Evolutionary conservation across 2,113 vertebrate species (phyloP).

Genomic region (Chaetodon auriga): DNA sequence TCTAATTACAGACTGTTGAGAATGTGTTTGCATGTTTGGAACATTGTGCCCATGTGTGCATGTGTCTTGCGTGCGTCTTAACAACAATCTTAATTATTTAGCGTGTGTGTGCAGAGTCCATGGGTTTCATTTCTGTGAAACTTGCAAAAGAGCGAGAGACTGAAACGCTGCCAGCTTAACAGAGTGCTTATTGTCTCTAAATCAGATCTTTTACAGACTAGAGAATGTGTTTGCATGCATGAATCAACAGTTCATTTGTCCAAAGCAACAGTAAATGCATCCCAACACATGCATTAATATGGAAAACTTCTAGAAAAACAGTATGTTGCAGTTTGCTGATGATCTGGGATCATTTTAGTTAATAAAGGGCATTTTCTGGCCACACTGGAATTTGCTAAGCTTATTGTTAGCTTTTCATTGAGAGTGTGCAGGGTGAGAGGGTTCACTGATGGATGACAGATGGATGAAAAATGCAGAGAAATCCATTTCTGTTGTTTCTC

Average conservation of each 20-base stretch:
- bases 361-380: neutral
- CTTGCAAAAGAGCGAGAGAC: slow-evolving; percentile 15
- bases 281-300: neutral
- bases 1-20: neutral
- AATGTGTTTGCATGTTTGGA: neutral
- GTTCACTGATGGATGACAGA: neutral
- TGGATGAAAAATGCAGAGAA: slow-evolving; percentile 5
- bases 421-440: neutral
- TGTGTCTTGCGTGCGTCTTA: neutral
- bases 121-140: slow-evolving; percentile 79
- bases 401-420: neutral
- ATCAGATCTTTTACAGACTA: no score
- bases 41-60: neutral
- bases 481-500: neutral
- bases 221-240: neutral
- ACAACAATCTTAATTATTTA: neutral
- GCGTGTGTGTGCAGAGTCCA: neutral
- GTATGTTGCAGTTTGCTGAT: neutral
- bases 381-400: neutral
- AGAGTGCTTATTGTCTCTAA: neutral
- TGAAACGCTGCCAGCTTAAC: neutral
- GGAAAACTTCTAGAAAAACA: neutral
- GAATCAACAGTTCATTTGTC: neutral
- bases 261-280: neutral
- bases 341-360: neutral